phyloP scores from a whole-genome alignment of 2,888 invertebrate genomes.

The Drosophila melanocephala region DNA sequence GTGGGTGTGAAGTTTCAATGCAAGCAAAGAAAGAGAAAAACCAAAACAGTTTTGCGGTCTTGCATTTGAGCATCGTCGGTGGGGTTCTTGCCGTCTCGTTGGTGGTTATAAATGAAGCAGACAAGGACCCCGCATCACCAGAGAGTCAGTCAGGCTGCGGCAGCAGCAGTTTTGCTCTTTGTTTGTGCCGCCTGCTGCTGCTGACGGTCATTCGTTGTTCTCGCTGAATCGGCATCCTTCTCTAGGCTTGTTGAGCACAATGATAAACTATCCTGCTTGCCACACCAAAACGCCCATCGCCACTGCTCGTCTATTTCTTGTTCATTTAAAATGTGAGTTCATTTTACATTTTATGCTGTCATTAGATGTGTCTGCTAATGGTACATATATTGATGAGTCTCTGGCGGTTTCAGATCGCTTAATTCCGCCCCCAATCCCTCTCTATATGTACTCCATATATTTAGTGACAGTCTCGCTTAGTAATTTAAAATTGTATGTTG shows the following conservation, averaged over 20 bases:
- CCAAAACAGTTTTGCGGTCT: conserved; percentile 77
- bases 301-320: not conserved
- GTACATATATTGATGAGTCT: conserved; percentile 56
- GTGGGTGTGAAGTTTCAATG: conserved; percentile 43
- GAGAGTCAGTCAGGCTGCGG: conserved; percentile 14
- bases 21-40: conserved; percentile 61
- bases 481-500: conserved; percentile 32
- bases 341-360: conserved; percentile 63
- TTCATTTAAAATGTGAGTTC: conserved; percentile 44
- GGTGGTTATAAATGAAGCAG: conserved; percentile 63
- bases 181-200: conserved; percentile 12
- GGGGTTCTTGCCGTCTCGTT: conserved; percentile 65
- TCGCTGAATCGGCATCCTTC: conserved; percentile 60
- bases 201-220: conserved; percentile 54
- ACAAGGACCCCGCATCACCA: conserved; percentile 30
- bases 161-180: conserved; percentile 1
- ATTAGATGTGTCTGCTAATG: conserved; percentile 52
- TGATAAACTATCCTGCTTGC: conserved; percentile 68
- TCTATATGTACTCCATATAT: conserved; percentile 8
- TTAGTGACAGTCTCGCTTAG: conserved; percentile 16
- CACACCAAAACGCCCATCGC: not conserved
- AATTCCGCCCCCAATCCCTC: conserved; percentile 25
- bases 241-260: conserved; percentile 63
- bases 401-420: conserved; percentile 30
- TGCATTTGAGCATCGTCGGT: conserved; percentile 64